Percentiles rank a stretch among this genome's conserved stretches.
phyloP scores from a whole-genome alignment of 1,140 invertebrate species.

The Drosophila kohkoa region DNA sequence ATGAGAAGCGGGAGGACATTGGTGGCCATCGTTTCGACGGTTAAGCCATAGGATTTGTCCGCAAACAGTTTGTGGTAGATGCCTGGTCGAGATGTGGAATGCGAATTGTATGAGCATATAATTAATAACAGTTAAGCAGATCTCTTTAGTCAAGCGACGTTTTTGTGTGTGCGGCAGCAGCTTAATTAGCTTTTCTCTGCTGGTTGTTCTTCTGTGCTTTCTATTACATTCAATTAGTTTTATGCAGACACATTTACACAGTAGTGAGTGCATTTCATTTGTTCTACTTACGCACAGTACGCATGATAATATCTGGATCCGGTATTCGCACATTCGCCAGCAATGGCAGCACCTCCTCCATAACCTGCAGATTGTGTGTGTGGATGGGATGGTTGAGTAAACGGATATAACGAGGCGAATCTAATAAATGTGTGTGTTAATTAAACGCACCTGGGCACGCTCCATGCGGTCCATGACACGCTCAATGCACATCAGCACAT shows the following conservation, averaged over 20 bases:
- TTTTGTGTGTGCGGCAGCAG: not conserved
- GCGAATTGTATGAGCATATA: conserved; percentile 22
- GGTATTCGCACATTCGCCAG: conserved; percentile 94
- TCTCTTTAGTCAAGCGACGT: conserved; percentile 11
- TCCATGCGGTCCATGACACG: conserved; percentile 93
- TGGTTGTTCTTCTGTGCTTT: conserved; percentile 5
- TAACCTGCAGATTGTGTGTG: conserved; percentile 86
- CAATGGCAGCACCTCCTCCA: conserved; percentile 96
- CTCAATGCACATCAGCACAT: conserved; percentile 91
- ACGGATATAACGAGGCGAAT: not conserved
- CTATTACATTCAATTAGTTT: conserved; percentile 35
- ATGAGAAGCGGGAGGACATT: conserved; percentile 96
- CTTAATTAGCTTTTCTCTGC: conserved; percentile 61
- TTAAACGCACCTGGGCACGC: conserved; percentile 87
- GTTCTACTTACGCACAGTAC: conserved; percentile 92
- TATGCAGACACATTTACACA: conserved; percentile 16
- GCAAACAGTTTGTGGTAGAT: conserved; percentile 96
- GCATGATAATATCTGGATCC: conserved; percentile 92
- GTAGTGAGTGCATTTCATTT: conserved; percentile 10
- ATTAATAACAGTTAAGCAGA: conserved; percentile 19
- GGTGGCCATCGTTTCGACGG: conserved; percentile 96
- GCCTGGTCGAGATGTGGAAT: conserved; percentile 86
- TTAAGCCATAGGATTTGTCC: conserved; percentile 96
- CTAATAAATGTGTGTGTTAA: conserved; percentile 11
- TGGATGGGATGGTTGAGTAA: not conserved